Evolutionary conservation across 2,797 vertebrate species (phyloP).

Genomic region (Myotis vivesi): DNA sequence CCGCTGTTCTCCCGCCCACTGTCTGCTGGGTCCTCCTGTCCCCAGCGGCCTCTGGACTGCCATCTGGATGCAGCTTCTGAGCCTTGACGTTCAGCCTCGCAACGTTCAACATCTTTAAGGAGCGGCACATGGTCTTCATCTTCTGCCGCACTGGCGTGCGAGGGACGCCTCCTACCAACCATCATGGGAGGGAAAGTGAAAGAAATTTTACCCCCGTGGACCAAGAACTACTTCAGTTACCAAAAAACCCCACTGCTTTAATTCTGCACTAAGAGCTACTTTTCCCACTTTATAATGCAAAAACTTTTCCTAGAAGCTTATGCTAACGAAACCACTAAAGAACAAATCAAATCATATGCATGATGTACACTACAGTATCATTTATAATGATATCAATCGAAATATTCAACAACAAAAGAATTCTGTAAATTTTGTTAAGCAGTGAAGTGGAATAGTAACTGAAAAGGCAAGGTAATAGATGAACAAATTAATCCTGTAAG

Average conservation of each 20-base stretch:
- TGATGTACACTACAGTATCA: neutral
- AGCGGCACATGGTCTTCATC: conserved; percentile 98
- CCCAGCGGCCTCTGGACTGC: conserved; percentile 61
- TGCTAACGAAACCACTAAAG: neutral
- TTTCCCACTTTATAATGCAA: neutral
- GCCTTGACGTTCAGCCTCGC: conserved; percentile 95
- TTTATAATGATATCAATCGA: neutral
- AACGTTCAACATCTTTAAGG: conserved; percentile 96
- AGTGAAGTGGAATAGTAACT: neutral
- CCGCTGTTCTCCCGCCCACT: conserved; percentile 82
- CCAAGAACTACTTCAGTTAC: neutral
- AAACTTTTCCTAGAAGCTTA: neutral
- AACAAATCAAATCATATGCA: neutral
- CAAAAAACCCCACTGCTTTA: neutral
- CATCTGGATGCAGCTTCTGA: conserved; percentile 90
- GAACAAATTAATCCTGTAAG: neutral
- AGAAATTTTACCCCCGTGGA: neutral
- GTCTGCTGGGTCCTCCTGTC: conserved; percentile 81
- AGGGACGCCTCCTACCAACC: conserved; percentile 88
- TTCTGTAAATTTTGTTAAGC: neutral
- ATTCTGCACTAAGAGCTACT: neutral
- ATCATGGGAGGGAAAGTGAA: neutral
- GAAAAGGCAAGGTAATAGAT: neutral
- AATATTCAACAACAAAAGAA: neutral
- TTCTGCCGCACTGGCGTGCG: conserved; percentile 96